phyloP scores from a whole-genome alignment of 1,140 invertebrate genomes.

The Zeugodacus cucurbitae region DNA sequence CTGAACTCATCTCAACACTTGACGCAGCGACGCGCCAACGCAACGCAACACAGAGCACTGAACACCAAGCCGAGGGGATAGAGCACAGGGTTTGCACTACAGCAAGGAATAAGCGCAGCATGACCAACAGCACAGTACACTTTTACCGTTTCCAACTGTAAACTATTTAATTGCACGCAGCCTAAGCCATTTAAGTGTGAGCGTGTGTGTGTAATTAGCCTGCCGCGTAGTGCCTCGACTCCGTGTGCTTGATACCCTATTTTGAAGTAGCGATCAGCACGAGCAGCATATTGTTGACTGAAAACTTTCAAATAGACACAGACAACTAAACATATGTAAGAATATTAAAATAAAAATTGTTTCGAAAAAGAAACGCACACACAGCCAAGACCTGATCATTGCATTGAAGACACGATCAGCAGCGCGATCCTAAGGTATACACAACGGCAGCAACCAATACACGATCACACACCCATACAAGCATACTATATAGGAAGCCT shows the following conservation, averaged over 20 bases:
- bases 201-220: not conserved
- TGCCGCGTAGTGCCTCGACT: not conserved
- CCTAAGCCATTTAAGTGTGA: not conserved
- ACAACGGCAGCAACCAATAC: not conserved
- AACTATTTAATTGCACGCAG: not conserved
- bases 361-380: not conserved
- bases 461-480: too few species aligned
- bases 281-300: not conserved
- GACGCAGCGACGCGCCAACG: not conserved
- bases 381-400: not conserved
- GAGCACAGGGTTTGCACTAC: not conserved
- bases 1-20: constrained; percentile 27
- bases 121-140: constrained; percentile 28
- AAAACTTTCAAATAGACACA: not conserved
- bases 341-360: not conserved
- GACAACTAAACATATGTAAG: not conserved
- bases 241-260: not conserved
- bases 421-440: not conserved
- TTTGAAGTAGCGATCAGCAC: constrained; percentile 3
- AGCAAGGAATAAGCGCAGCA: constrained; percentile 13
- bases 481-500: too few species aligned
- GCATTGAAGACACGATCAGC: constrained; percentile 3
- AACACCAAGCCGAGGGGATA: not conserved
- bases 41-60: not conserved
- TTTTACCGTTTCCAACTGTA: too few species aligned